Evolutionary conservation across 2,888 invertebrate species (phyloP), one percentile per base, ranked within the genome.

Genomic region (Scrobipalpa costella): DNA sequence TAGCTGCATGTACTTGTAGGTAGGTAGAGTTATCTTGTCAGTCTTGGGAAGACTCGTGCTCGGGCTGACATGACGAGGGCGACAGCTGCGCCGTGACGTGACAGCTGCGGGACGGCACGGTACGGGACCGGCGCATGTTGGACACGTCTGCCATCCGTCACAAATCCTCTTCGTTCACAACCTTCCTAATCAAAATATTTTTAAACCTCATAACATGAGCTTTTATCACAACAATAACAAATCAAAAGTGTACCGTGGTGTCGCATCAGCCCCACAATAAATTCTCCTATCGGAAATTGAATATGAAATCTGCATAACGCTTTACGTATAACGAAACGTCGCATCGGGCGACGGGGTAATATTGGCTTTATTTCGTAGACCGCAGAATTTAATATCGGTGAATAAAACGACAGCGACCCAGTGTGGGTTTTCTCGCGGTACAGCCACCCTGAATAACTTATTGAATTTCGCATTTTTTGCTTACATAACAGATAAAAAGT

Each of bases 271-370:
- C 64, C 67, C 65, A 73, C 78, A 73, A 77, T 80, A 80, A 80
- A 81, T 81, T 73, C 70, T 70, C 68, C 75, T 82, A 81, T 83
- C 81, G 73, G 76, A 80, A 79, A 84, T 83, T 81, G 79, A 81
- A 84, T 83, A 83, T 82, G 81, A 80, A 81, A 83, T 81, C 78
- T 80, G 78, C 77, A 78, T 78, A 79, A 80, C 77, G 75, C 73
- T 73, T 71, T 74, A 71, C 73, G 66, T 70, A 67, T 55, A 66
- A 59, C 68, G 66, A 17, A 67, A 67, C 58, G 63, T 63, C 62
- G 61, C 52, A n/a, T 33, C 44, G n/a, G 21, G 21, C 34, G 17
- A 36, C 65, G 40, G 19, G 44, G 57, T 34, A 61, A 65, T 64
- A 61, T 59, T 61, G 44, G 50, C 64, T 60, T 59, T 66, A 63